phyloP scores from a whole-genome alignment of 1,140 invertebrate genomes.

The Nasonia longicornis region DNA sequence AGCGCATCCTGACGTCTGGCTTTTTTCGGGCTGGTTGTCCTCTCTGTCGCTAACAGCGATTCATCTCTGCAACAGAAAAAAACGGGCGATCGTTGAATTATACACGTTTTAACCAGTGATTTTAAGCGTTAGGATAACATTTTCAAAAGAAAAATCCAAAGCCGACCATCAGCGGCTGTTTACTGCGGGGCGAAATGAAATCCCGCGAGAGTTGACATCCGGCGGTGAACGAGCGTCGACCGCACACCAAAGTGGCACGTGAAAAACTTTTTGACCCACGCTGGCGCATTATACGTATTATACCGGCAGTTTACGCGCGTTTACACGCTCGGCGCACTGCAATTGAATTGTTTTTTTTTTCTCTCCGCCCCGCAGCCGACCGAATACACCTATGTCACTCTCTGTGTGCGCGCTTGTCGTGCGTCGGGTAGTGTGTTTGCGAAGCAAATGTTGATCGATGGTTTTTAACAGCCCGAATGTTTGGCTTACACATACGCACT shows the following conservation, averaged over 20 bases:
- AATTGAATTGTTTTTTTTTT: constrained; percentile 23
- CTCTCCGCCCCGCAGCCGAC: not conserved
- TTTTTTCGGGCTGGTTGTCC: not conserved
- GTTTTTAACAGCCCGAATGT: not conserved
- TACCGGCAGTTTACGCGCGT: not conserved
- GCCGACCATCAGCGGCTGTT: constrained; percentile 10
- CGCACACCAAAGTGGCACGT: not conserved
- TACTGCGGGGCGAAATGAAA: constrained; percentile 24
- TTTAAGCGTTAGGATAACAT: not conserved
- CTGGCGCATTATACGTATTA: not conserved
- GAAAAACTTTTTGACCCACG: constrained; percentile 18
- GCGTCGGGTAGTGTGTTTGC: not conserved
- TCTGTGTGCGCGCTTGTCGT: not conserved
- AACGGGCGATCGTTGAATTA: no score
- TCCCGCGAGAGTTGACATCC: not conserved
- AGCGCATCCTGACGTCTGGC: constrained; percentile 53
- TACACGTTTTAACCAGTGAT: no score
- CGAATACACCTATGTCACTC: not conserved
- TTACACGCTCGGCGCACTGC: not conserved
- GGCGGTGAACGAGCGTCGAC: not conserved
- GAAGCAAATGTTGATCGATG: not conserved
- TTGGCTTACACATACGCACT: no score
- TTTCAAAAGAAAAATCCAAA: not conserved
- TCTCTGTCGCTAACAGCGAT: constrained; percentile 35
- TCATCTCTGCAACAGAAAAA: constrained; percentile 55